Base-by-base conservation (phyloP, 2,888 invertebrate species). In the Scelioninae gen. 1 region DNA sequence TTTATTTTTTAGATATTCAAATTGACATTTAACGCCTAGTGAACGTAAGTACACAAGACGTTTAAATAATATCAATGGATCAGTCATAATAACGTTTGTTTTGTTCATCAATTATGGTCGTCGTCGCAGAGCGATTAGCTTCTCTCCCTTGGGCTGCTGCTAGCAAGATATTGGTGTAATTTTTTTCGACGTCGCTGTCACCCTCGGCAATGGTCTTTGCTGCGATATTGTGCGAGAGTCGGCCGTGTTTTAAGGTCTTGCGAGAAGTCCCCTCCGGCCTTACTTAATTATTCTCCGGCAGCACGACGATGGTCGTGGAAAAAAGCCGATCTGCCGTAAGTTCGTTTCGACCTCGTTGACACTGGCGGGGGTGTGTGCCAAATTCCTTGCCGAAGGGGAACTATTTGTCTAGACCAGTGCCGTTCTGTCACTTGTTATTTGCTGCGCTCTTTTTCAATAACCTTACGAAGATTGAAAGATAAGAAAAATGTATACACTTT, bases 231-330 rank as follows among this genome's bases (percentile, higher is more conserved):
- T 82, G 74, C 65, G 23, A 58, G 69, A 72, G 65, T 45, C 60
- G 47, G 51, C 32, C 71, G 63, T 84, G 69, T 81, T 84, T 84
- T 77, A 81, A 83, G 74, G 80, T 71, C 72, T 72, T 77, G 72
- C 51, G 47, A 71, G 34, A 53, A 77, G 81, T 86, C 87, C 88
- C 88, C 89, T 87, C 84, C 86, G 86, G 86, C 85, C 85, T 86
- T 88, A 89, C 90, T 90, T 90, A 91, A 90, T 91, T 91, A 90
- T 90, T 90, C 89, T 86, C 86, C 62, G 86, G 82, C 85, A 68
- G 77, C 84, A 80, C 83, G 63, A 29, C 84, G 84, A 81, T 86
- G 86, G 78, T 85, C 76, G 86, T 81, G 83, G 82, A 85, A 77
- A 83, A 86, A 82, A 86, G 86, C 81, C 82, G 87, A 89, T 88